These are phyloP conservation scores for Rafetus swinhoei DNA, from an alignment of 2,113 vertebrate species.

Conservation along the genomic window DNA sequence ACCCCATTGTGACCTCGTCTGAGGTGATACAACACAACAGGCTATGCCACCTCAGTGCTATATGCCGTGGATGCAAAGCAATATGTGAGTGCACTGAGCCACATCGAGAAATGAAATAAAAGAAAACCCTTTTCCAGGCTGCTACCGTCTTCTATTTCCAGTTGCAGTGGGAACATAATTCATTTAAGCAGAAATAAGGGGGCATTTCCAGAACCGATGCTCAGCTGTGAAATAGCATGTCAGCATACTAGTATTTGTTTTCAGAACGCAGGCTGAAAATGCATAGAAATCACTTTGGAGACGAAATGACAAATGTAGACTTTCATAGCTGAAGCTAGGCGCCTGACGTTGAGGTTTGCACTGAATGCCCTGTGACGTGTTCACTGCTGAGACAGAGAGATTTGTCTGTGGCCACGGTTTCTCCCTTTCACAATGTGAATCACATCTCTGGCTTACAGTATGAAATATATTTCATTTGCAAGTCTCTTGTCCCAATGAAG, in stretches of 20 bases:
- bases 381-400: rapidly evolving
- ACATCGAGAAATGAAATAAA: not conserved
- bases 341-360: not conserved
- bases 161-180: not conserved
- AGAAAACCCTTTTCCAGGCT: not conserved
- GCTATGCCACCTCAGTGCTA: not conserved
- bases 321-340: not conserved
- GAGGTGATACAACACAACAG: conserved; percentile 55
- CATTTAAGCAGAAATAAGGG: not conserved
- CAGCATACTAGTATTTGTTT: not conserved
- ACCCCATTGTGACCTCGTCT: conserved; percentile 14
- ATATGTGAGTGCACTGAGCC: not conserved
- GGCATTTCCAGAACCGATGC: not conserved
- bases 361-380: rapidly evolving
- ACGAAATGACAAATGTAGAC: not conserved
- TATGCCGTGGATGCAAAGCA: conserved; percentile 12
- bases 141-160: not conserved
- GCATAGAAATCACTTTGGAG: conserved; percentile 7
- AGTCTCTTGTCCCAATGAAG: not conserved
- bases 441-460: not conserved
- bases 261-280: not conserved
- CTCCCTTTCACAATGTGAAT: rapidly evolving
- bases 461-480: not conserved
- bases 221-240: not conserved
- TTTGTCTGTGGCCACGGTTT: not conserved